Base-by-base conservation (phyloP, 2,113 vertebrate species). In the Mus pahari region DNA sequence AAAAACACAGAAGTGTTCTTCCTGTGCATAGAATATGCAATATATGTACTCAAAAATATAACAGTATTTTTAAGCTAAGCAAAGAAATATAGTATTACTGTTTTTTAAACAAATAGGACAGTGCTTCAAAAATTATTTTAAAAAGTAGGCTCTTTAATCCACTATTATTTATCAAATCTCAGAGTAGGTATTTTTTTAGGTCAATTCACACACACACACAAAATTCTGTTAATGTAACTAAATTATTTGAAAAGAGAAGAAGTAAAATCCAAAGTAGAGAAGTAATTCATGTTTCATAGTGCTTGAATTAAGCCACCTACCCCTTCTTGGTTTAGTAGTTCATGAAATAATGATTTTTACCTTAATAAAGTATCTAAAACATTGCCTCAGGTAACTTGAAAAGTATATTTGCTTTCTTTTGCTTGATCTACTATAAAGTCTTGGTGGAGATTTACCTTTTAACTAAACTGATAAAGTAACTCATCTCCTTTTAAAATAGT, bases 141-240 rank as follows among this genome's bases (percentile, higher is more conserved):
- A 74, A 93, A 75, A 48, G 28, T 60, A 4, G 62, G n/a, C 90
- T 86, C 16, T 82, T 94, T 87, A 55, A 36, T 79, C 71, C 16
- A 26, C 36, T 74, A 1, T 92, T 95, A 91, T 93, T 73, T 82
- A 28, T 91, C 14, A 89, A 88, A 55, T 92, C 93, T 92, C 58
- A 95, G 86, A 89, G 36, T 90, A 68, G 12, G 1, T 94, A 58
- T n/a, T 66, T 75, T 93, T 90, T 88, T 75, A 94, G n/a, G 96
- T 24, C 26, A 74, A 88, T 71, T 82, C 53, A 87, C 28, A 94
- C 82, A 71, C 70, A 60, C 50, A 26, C 24, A 60, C 5, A 20
- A 2, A 2, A 36, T 28, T 96, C 7, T 50, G 36, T 91, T 92
- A 86, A 60, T 90, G 16, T 93, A 92, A 39, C 88, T 78, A 64